Conservation (phyloP, 2,888 invertebrate species). For the Nebria salina region DNA sequence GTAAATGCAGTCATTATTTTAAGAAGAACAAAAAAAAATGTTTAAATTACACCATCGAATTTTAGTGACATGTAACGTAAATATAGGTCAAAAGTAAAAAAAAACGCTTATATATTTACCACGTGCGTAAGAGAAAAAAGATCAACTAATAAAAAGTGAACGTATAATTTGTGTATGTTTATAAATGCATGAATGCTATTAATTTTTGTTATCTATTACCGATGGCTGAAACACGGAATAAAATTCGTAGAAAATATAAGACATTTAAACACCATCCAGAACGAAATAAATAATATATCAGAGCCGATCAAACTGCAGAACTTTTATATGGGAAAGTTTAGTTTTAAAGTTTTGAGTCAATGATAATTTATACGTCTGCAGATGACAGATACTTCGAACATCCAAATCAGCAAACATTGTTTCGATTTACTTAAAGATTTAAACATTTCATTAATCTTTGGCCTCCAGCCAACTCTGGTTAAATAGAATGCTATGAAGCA, state of each 20-base stretch:
- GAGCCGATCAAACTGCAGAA: neutral
- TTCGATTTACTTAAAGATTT: conserved; percentile 35
- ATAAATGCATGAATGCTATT: neutral
- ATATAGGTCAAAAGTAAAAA: neutral
- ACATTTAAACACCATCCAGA: neutral
- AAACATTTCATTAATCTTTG: conserved; percentile 37
- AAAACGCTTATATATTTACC: neutral
- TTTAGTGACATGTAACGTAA: neutral
- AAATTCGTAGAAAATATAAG: neutral
- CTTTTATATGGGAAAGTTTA: neutral
- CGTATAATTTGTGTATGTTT: neutral
- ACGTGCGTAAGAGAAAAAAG: neutral
- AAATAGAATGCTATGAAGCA: conserved; percentile 32
- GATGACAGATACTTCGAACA: neutral
- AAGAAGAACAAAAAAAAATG: neutral
- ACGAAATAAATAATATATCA: neutral
- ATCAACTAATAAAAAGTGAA: neutral
- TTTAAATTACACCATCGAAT: neutral
- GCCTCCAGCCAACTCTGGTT: conserved; percentile 31
- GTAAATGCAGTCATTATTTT: neutral
- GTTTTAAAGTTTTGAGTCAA: neutral
- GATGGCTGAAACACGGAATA: neutral
- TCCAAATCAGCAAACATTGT: conserved; percentile 9
- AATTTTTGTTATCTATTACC: neutral
- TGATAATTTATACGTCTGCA: neutral